A percentile compares a stretch with the other conserved stretches of the same genome.
phyloP scores from a whole-genome alignment of 2,797 vertebrate species.

The Ctenosaura bakeri region DNA sequence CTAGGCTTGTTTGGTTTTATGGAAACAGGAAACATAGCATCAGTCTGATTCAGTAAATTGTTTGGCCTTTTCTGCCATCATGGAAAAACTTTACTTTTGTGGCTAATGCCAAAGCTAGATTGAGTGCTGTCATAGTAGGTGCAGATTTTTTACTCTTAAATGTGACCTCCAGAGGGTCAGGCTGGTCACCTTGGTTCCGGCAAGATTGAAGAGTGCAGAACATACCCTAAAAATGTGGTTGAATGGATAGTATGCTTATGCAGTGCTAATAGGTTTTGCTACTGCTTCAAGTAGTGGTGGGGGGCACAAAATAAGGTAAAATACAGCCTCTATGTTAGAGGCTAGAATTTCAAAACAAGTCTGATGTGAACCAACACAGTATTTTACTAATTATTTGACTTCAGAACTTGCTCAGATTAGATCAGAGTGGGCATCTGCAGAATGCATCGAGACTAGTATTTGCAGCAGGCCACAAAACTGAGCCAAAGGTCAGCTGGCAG shows the following conservation, averaged over 20 bases:
- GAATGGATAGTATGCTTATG: not conserved
- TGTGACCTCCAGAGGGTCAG: not conserved
- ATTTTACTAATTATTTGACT: not conserved
- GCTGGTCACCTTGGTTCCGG: not conserved
- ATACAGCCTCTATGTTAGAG: too few relatives aligned
- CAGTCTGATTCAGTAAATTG: not conserved
- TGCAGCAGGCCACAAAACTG: too few relatives aligned
- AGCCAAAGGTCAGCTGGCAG: too few relatives aligned
- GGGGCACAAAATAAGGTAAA: not conserved
- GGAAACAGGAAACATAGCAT: not conserved
- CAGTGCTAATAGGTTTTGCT: not conserved
- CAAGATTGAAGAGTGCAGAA: not conserved
- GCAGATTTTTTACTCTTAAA: not conserved
- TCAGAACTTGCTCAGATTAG: too few relatives aligned
- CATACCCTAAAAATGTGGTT: not conserved
- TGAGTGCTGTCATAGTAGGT: not conserved
- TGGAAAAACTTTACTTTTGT: not conserved
- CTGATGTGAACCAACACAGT: not conserved
- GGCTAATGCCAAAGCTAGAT: not conserved
- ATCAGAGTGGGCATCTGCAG: too few relatives aligned
- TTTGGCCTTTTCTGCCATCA: not conserved
- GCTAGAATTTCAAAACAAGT: not conserved
- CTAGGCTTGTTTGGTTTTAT: not conserved
- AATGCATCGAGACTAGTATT: too few relatives aligned
- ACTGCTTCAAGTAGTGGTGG: not conserved